A percentile compares a stretch with the other conserved stretches of the same genome.
These are phyloP conservation scores for Psophia crepitans DNA, from an alignment of 2,113 vertebrate genomes.

Conservation along the genomic window DNA sequence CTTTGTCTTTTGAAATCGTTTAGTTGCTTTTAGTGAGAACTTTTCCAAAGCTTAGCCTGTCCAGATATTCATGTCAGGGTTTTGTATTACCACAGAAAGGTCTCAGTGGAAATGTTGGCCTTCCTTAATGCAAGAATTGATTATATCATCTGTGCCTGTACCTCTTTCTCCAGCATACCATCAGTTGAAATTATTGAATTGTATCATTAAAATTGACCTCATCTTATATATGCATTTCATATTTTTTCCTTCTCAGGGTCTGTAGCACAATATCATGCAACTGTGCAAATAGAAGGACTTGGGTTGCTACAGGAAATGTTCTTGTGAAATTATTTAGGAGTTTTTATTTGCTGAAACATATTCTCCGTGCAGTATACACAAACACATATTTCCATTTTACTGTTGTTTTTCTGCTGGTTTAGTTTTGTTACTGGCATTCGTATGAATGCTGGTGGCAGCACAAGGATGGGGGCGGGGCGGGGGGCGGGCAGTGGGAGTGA, in stretches of 20 bases:
- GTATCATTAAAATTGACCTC: not conserved
- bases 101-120: not conserved
- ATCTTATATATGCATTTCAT: not conserved
- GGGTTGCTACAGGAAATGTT: not conserved
- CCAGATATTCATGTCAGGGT: not conserved
- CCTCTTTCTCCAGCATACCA: not conserved
- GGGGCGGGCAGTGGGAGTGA: not conserved
- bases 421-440: not conserved
- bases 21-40: not conserved
- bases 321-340: not conserved
- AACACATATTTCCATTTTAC: not conserved
- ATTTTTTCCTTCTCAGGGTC: not conserved
- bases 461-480: not conserved
- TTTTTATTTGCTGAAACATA: not conserved
- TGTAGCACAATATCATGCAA: too few relatives aligned
- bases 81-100: not conserved
- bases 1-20: not conserved
- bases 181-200: not conserved
- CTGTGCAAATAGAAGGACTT: not conserved
- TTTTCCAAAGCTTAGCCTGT: not conserved
- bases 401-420: not conserved
- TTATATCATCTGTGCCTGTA: not conserved
- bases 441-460: not conserved
- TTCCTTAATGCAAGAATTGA: not conserved
- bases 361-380: not conserved